These are phyloP conservation scores for Periphyllus acericola DNA, from an alignment of 2,888 invertebrate species.

Conservation along the genomic window DNA sequence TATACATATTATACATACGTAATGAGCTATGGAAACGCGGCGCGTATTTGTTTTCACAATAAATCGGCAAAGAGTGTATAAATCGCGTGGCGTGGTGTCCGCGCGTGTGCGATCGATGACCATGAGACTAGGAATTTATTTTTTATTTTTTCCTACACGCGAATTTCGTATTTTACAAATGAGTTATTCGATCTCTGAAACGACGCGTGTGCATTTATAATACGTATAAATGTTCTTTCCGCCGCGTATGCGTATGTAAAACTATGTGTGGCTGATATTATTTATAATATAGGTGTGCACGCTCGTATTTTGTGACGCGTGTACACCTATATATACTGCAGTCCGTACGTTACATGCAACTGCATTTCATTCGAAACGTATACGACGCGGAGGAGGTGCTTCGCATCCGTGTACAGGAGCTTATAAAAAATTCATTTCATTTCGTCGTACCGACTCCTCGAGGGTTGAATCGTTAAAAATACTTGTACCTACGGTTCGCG, in stretches of 20 bases:
- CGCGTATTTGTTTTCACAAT: not conserved
- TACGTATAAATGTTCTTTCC: not conserved
- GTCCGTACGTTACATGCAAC: no score
- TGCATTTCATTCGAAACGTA: no score
- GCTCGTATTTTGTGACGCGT: not conserved
- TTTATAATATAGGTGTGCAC: not conserved
- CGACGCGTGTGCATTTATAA: not conserved
- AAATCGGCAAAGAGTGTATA: not conserved
- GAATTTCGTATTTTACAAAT: slow-evolving; percentile 26
- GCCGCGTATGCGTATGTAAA: not conserved
- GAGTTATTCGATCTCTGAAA: slow-evolving; percentile 27
- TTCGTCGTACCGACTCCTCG: not conserved
- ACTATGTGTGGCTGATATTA: not conserved
- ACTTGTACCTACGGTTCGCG: not conserved
- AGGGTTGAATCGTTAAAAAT: not conserved
- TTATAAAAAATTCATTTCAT: not conserved
- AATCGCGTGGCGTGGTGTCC: not conserved
- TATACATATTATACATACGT: not conserved
- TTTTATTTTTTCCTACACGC: not conserved
- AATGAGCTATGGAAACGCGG: not conserved
- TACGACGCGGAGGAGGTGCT: no score
- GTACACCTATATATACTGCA: no score
- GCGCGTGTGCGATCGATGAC: not conserved
- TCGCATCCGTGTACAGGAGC: no score
- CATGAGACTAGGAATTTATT: not conserved